These are phyloP conservation scores for Chrysolina oricalcia DNA, from an alignment of 2,888 invertebrate genomes.

Conservation along the genomic window DNA sequence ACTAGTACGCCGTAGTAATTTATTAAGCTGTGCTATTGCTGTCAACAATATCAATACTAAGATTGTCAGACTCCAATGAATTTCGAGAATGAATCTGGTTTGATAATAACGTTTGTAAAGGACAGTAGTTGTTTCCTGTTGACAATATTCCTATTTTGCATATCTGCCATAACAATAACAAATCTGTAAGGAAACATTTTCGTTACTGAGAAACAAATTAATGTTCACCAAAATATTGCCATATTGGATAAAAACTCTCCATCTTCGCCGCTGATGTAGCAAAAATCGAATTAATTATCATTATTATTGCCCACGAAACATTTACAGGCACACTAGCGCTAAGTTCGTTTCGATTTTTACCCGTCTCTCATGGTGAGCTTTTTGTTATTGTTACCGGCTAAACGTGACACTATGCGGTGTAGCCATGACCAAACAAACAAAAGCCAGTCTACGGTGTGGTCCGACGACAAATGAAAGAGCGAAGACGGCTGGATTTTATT, in stretches of 20 bases:
- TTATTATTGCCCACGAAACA: slow-evolving; percentile 52
- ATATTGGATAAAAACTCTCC: background rate
- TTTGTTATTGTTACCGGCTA: slow-evolving; percentile 61
- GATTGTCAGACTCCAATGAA: too few relatives aligned
- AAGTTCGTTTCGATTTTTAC: slow-evolving; percentile 49
- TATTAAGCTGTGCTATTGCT: too few relatives aligned
- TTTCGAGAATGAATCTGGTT: too few relatives aligned
- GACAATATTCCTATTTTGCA: too few relatives aligned
- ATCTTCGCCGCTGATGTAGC: background rate
- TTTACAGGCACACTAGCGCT: slow-evolving; percentile 55
- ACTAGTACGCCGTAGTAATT: too few relatives aligned
- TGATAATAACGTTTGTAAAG: too few relatives aligned
- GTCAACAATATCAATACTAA: too few relatives aligned
- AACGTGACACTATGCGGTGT: slow-evolving; percentile 62
- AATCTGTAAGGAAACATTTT: too few relatives aligned
- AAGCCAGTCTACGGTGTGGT: slow-evolving; percentile 53
- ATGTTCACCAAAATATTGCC: too few relatives aligned
- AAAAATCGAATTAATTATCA: slow-evolving; percentile 52
- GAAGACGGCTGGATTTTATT: slow-evolving; percentile 20
- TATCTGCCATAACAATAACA: too few relatives aligned
- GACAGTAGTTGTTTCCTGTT: too few relatives aligned
- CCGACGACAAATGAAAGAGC: slow-evolving; percentile 44
- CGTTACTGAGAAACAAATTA: too few relatives aligned
- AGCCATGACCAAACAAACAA: slow-evolving; percentile 61
- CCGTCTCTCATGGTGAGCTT: slow-evolving; percentile 52